Evolutionary conservation across 2,888 invertebrate genomes (phyloP).

Genomic region (Plusia festucae): DNA sequence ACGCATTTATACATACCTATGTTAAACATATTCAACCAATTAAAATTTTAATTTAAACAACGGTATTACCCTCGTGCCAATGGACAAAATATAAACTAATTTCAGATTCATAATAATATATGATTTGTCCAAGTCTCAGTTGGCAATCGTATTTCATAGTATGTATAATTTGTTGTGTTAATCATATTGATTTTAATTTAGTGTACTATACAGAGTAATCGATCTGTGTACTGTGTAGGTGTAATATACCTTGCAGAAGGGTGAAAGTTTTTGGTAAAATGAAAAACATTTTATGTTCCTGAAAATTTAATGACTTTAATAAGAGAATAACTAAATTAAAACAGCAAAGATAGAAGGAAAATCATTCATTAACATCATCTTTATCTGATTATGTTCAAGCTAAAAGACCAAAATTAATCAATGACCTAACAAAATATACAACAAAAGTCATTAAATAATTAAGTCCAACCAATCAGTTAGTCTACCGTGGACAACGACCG

Average conservation of each 20-base stretch:
- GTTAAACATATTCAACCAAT: slow-evolving; percentile 9
- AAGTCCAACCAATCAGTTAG: slow-evolving; percentile 85
- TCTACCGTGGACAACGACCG: slow-evolving; percentile 79
- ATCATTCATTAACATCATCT: slow-evolving; percentile 87
- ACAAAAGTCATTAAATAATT: slow-evolving; percentile 90
- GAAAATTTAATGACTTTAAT: slow-evolving; percentile 90
- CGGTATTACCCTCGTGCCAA: too few species aligned
- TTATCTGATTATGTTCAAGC: slow-evolving; percentile 85
- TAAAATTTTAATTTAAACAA: too few species aligned
- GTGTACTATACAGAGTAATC: too few species aligned
- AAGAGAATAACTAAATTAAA: slow-evolving; percentile 90
- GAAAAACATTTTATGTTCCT: slow-evolving; percentile 80
- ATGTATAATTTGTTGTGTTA: slow-evolving; percentile 17
- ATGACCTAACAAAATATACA: slow-evolving; percentile 90
- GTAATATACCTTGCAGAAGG: too few species aligned
- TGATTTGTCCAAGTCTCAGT: slow-evolving; percentile 18
- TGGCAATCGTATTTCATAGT: slow-evolving; percentile 22
- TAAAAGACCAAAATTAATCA: slow-evolving; percentile 88
- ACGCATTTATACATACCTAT: too few species aligned
- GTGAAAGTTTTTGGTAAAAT: neutral
- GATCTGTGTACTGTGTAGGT: too few species aligned
- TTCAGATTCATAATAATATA: slow-evolving; percentile 15
- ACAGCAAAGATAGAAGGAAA: slow-evolving; percentile 88
- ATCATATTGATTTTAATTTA: too few species aligned
- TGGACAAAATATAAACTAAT: slow-evolving; percentile 10